Percentiles rank a stretch among this genome's conserved stretches.
Evolutionary conservation across 2,888 invertebrate species (phyloP).

Genomic region (Sphaerophoria rueppellii): DNA sequence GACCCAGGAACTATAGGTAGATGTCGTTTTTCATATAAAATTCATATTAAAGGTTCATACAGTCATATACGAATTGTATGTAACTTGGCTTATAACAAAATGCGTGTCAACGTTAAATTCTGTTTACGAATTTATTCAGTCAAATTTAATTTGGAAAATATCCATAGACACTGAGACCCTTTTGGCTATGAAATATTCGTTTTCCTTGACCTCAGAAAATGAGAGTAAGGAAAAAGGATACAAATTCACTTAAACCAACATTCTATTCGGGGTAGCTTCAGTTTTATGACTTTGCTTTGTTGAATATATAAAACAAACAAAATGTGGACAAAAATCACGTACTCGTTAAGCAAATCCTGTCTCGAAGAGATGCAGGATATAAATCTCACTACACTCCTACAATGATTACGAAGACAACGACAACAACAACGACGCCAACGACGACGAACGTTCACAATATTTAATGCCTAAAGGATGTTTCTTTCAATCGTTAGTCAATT

Average conservation of each 20-base stretch:
- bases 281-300: conserved; percentile 17
- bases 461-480: conserved; percentile 22
- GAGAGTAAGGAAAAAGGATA: not conserved
- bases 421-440: too few species aligned
- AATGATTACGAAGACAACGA: too few species aligned
- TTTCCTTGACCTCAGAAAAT: conserved; percentile 28
- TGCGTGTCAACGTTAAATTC: conserved; percentile 21
- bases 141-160: conserved; percentile 40
- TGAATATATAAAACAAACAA: not conserved
- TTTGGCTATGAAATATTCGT: conserved; percentile 6
- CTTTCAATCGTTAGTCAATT: conserved; percentile 52
- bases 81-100: conserved; percentile 1
- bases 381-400: not conserved
- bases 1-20: not conserved
- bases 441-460: not conserved
- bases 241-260: conserved; percentile 25
- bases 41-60: not conserved
- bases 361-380: not conserved
- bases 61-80: conserved; percentile 21
- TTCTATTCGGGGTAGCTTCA: conserved; percentile 1
- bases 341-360: conserved; percentile 31
- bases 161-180: not conserved
- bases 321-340: conserved; percentile 27
- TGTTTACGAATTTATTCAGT: conserved; percentile 37
- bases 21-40: conserved; percentile 6